Base-by-base conservation (phyloP, 2,888 invertebrate species). In the Zaprionus bogoriensis region DNA sequence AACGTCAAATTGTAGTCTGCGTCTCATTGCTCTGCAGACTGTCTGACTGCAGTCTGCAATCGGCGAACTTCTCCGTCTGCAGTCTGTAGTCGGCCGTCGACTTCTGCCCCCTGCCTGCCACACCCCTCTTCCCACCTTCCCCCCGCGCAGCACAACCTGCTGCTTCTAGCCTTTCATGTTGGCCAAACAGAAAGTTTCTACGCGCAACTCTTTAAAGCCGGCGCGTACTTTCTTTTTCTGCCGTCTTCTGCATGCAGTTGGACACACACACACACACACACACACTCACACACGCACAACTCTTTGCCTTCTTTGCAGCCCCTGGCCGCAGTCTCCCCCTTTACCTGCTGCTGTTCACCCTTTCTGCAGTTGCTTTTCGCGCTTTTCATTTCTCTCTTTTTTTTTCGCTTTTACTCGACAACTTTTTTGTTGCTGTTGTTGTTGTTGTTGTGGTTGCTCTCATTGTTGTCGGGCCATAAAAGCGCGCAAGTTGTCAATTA, bases 401-500 rank as follows among this genome's bases (percentile, higher is more conserved):
- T 9, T 27, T 51, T 30, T 39, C 45, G 59, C 73, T 82, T 82
- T 82, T 62, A 67, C 73, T 73, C 79, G 77, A 68, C 57, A 60
- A 61, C 57, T 76, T 68, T 62, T 65, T 27, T 50, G 48, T 19
- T 45, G 48, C 51, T 47, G 38, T 50, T 60, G 59, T 60, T 76
- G 45, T 28, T 53, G 52, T 20, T 46, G 50, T 48, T 47, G 30
- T 50, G 60, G 60, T 60, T 76, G 46, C 48, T 76, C 67, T 82
- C 72, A 74, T 79, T 78, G 79, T 76, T 76, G 73, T 66, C 63
- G 46, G 62, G 22, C 54, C 53, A 68, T 67, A 74, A 74, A 66
- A 67, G 75, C 72, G 75, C 67, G 63, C 61, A 77, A 78, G 65
- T 85, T 83, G 77, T 86, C 86, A 86, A 80, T 86, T 86, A 86